Evolutionary conservation across 35 echinoderm and acorn worm species (phyloP), one percentile per base, ranked within the genome.

Genomic region (Anneissia japonica): DNA sequence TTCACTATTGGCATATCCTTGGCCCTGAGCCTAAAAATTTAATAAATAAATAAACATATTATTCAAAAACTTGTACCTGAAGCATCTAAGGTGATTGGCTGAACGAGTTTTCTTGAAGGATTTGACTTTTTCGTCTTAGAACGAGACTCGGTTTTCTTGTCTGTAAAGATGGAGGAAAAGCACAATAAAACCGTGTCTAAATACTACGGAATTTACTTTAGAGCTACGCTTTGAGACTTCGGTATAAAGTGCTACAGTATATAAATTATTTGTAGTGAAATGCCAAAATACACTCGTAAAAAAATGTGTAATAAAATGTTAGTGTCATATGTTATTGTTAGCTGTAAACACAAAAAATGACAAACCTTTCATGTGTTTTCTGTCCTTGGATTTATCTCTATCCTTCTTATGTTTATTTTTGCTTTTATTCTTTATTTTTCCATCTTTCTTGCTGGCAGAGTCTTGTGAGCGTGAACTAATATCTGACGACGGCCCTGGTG

Each of bases 391-490:
- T 34, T 78, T 34, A 1, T 78, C 76, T 32, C 23, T 4, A 17
- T 32, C 76, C 37, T 91, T 79, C 83, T 85, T 85, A 73, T 91
- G 82, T 86, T 91, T 36, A 33, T 28, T 72, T 91, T 74, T 81
- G 32, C 40, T 80, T 76, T 79, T 76, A 21, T 73, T 79, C 75
- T 85, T 76, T 73, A 37, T 28, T 83, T 80, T 76, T 79, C 79
- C 45, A 32, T 35, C 36, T 34, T 78, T 78, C 56, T 77, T 38
- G 28, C 55, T 31, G 74, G 34, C 0, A 46, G 77, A 51, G 80
- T 89, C 36, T 77, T 80, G 39, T 38, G 37, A 39, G 30, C 33
- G 76, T 32, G 32, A 23, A 26, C 51, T 64, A 31, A 35, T 36
- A 32, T 79, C 33, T 79, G 76, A 39, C 3, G 37, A 79, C 30